Evolutionary conservation across 37 sponge, comb jelly and placozoan species (phyloP).

Genomic region (Petrosia ficiformis): DNA sequence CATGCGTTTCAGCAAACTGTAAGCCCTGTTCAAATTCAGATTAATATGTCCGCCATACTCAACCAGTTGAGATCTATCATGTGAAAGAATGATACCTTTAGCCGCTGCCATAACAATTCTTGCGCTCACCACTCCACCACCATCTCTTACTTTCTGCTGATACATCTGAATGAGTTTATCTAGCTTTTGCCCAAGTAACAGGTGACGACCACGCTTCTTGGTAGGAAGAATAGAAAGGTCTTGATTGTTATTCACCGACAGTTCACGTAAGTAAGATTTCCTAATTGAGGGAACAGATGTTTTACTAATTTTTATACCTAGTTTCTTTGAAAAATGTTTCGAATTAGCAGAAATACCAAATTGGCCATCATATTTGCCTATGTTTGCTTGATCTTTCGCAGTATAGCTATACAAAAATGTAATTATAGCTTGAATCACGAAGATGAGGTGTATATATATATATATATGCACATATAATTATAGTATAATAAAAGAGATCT

Average conservation of each 20-base stretch:
- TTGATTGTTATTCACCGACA: not conserved
- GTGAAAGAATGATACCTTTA: slow-evolving; percentile 14
- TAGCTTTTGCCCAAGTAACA: slow-evolving; percentile 5
- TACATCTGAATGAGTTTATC: slow-evolving; percentile 31
- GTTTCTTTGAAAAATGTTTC: not conserved
- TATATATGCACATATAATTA: no score
- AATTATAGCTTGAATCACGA: no score
- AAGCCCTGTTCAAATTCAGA: slow-evolving; percentile 36
- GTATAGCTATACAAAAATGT: no score
- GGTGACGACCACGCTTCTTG: slow-evolving; percentile 2
- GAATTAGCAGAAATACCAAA: not conserved
- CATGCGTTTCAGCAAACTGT: slow-evolving; percentile 27
- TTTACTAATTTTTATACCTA: not conserved
- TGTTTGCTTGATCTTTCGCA: not conserved
- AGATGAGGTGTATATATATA: no score
- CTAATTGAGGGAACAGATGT: slow-evolving; percentile 4
- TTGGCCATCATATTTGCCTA: not conserved
- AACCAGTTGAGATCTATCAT: slow-evolving; percentile 9
- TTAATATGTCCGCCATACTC: slow-evolving; percentile 50
- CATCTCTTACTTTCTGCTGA: slow-evolving; percentile 30
- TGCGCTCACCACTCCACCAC: slow-evolving; percentile 40
- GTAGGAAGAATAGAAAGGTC: not conserved
- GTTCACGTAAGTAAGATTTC: not conserved
- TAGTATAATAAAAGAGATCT: no score
- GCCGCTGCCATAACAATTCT: slow-evolving; percentile 55